Percentiles rank a stretch among this genome's conserved stretches.
These are phyloP conservation scores for Tetanocera ferruginea DNA, from an alignment of 2,888 invertebrate species.

Conservation along the genomic window DNA sequence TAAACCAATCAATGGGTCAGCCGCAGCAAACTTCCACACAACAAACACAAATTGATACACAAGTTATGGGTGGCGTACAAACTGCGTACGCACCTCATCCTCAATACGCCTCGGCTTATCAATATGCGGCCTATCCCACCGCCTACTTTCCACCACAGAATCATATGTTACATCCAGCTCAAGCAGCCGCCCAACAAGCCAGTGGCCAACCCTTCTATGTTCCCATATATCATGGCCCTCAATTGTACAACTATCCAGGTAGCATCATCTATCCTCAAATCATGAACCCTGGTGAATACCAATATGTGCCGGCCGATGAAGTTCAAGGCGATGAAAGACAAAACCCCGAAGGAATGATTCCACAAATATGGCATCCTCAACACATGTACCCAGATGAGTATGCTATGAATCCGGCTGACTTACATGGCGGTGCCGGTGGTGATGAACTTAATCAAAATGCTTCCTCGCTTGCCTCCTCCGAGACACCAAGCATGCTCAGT, in stretches of 20 bases:
- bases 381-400: slow-evolving; percentile 66
- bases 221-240: slow-evolving; percentile 60
- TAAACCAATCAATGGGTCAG: slow-evolving; percentile 31
- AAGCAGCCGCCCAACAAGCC: slow-evolving; percentile 65
- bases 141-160: slow-evolving; percentile 61
- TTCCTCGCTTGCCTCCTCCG: slow-evolving; percentile 62
- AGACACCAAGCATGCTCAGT: slow-evolving; percentile 67
- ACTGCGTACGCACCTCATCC: slow-evolving; percentile 54
- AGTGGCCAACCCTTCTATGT: slow-evolving; percentile 64
- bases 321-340: slow-evolving; percentile 61
- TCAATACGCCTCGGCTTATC: slow-evolving; percentile 54
- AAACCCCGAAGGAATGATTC: slow-evolving; percentile 52
- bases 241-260: slow-evolving; percentile 61
- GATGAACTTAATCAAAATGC: slow-evolving; percentile 68
- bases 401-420: slow-evolving; percentile 52
- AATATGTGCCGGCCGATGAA: slow-evolving; percentile 60
- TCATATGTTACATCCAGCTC: slow-evolving; percentile 61
- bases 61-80: slow-evolving; percentile 14
- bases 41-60: slow-evolving; percentile 50
- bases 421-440: slow-evolving; percentile 51
- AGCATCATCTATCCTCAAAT: slow-evolving; percentile 58
- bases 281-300: slow-evolving; percentile 63
- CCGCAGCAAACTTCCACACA: slow-evolving; percentile 40
- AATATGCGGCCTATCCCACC: slow-evolving; percentile 58
- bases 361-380: slow-evolving; percentile 63